Conservation (phyloP, 2,888 invertebrate species). For the Melikaiella ostensackeni region DNA sequence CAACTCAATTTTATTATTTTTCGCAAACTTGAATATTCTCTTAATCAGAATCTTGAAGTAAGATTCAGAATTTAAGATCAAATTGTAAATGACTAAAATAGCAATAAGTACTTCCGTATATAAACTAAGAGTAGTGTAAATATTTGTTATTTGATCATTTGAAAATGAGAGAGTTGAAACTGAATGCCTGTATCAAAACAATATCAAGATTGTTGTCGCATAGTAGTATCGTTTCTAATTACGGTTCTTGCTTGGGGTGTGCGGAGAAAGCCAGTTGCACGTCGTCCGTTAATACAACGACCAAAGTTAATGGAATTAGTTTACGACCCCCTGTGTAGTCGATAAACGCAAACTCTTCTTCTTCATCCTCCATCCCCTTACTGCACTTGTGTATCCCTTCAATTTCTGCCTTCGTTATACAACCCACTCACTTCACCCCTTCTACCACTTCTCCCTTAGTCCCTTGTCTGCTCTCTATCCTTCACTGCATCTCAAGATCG, state of each 20-base stretch:
- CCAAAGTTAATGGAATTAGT: conserved; percentile 65
- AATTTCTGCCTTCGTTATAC: conserved; percentile 37
- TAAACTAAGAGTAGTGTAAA: not conserved
- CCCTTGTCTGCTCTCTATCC: conserved; percentile 34
- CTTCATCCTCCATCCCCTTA: conserved; percentile 42
- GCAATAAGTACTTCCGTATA: not conserved
- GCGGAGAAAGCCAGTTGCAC: conserved; percentile 44
- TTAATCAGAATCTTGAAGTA: too few species aligned
- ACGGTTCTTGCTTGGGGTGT: conserved; percentile 49
- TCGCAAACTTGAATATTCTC: too few species aligned
- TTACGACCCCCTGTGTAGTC: conserved; percentile 56
- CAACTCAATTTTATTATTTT: too few species aligned
- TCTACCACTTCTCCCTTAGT: conserved; percentile 41
- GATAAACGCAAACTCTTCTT: conserved; percentile 57
- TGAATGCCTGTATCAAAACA: conserved; percentile 20
- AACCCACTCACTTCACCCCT: conserved; percentile 29
- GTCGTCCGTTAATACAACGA: conserved; percentile 59
- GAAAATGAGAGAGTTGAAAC: conserved; percentile 20
- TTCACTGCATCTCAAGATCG: conserved; percentile 50
- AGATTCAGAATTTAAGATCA: too few species aligned
- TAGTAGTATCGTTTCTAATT: conserved; percentile 51
- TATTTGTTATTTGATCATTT: not conserved
- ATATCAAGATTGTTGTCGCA: conserved; percentile 33
- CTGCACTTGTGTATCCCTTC: conserved; percentile 33
- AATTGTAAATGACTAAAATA: too few species aligned